Conservation (phyloP, 2,888 invertebrate species). For the Parnassius smintheus region DNA sequence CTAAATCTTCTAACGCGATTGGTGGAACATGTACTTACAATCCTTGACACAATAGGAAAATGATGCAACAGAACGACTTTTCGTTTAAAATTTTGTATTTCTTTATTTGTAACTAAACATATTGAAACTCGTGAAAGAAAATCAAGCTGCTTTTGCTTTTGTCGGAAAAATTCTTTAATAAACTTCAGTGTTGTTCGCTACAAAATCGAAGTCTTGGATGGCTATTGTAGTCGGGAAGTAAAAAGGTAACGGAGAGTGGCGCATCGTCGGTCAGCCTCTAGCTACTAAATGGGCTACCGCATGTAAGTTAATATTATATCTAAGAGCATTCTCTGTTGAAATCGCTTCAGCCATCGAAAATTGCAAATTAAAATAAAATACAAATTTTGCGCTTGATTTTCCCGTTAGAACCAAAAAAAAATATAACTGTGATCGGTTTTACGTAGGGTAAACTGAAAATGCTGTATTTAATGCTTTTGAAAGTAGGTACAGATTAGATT, state of each 20-base stretch:
- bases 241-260: slow-evolving; percentile 7
- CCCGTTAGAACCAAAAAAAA: background rate
- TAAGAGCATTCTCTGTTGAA: slow-evolving; percentile 2
- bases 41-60: no score
- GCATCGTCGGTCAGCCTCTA: slow-evolving; percentile 6
- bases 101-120: background rate
- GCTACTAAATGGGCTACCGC: slow-evolving; percentile 18
- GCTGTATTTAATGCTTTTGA: no score
- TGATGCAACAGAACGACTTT: no score
- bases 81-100: no score
- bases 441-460: no score
- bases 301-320: slow-evolving; percentile 19
- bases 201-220: slow-evolving; percentile 12
- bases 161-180: background rate
- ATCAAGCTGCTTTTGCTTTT: background rate
- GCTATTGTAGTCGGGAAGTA: slow-evolving; percentile 7
- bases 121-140: background rate
- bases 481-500: no score
- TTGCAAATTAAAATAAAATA: background rate
- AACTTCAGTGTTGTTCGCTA: slow-evolving; percentile 8
- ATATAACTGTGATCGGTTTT: no score
- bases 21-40: no score
- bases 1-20: no score
- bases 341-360: slow-evolving; percentile 2
- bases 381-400: no score